phyloP scores from a whole-genome alignment of 2,797 vertebrate genomes.

The Moxostoma hubbsi region DNA sequence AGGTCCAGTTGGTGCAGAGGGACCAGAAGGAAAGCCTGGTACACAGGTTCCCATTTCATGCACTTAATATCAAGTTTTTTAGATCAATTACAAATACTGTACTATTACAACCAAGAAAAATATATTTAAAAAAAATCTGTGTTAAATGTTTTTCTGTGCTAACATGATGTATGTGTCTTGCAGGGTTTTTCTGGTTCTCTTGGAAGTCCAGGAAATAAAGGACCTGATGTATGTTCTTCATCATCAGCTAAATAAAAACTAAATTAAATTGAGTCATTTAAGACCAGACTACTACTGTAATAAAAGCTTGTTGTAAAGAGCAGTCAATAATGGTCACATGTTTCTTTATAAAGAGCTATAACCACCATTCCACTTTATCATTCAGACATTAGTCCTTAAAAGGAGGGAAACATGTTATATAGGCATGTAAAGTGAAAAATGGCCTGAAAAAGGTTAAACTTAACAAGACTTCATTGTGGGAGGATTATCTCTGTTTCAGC shows the following conservation, averaged over 20 bases:
- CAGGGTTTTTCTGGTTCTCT: constrained; percentile 73
- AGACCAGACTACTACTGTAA: not conserved
- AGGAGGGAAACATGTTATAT: constrained; percentile 5
- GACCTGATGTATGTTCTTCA: constrained; percentile 66
- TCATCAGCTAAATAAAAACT: not conserved
- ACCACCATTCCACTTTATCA: not conserved
- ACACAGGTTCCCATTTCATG: constrained; percentile 89
- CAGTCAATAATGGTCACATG: too few relatives aligned
- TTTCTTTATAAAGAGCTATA: constrained; percentile 16
- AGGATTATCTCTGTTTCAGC: constrained; percentile 14
- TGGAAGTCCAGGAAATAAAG: constrained; percentile 73
- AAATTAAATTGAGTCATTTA: not conserved
- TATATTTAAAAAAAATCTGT: not conserved
- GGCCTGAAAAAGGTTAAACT: constrained; percentile 44
- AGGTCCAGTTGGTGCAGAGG: constrained; percentile 76
- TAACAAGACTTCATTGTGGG: constrained; percentile 34
- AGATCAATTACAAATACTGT: too few relatives aligned
- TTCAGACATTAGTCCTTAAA: not conserved
- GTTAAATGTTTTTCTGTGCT: not conserved
- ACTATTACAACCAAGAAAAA: not conserved
- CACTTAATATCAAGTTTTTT: constrained; percentile 39
- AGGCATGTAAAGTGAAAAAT: constrained; percentile 39
- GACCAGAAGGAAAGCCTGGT: constrained; percentile 90
- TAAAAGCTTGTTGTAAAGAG: not conserved
- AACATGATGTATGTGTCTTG: constrained; percentile 41